Conservation (phyloP, 2,888 invertebrate species). For the Apotomis capreana region DNA sequence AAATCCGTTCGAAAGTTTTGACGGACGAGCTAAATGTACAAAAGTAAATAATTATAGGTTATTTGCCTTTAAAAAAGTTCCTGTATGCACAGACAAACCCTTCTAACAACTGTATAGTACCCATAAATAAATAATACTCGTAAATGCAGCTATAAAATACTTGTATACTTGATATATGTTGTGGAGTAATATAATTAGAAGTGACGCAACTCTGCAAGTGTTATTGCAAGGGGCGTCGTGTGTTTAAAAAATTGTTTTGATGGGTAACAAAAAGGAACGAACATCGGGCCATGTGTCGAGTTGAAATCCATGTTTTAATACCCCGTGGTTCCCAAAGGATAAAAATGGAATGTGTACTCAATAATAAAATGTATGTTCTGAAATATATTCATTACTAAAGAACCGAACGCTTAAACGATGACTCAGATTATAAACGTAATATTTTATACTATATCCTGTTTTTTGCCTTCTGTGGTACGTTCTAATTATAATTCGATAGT, state of each 20-base stretch:
- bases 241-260: neutral
- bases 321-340: neutral
- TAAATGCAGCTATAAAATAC: slow-evolving; percentile 27
- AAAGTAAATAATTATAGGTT: no score
- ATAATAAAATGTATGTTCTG: neutral
- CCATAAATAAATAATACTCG: neutral
- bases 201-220: slow-evolving; percentile 41
- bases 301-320: neutral
- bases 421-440: neutral
- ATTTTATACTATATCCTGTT: slow-evolving; percentile 11
- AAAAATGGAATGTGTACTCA: neutral
- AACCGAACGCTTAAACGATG: no score
- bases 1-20: no score
- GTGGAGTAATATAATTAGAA: slow-evolving; percentile 34
- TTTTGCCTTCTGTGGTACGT: neutral
- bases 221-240: slow-evolving; percentile 34
- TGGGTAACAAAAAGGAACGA: neutral
- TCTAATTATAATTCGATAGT: neutral
- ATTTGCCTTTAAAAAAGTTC: no score
- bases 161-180: slow-evolving; percentile 16
- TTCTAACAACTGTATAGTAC: no score
- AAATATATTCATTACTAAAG: neutral
- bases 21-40: no score
- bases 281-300: neutral
- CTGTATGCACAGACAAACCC: no score